phyloP scores from a whole-genome alignment of 64 coral and sea anemone genomes.

The Trachythela sp. region DNA sequence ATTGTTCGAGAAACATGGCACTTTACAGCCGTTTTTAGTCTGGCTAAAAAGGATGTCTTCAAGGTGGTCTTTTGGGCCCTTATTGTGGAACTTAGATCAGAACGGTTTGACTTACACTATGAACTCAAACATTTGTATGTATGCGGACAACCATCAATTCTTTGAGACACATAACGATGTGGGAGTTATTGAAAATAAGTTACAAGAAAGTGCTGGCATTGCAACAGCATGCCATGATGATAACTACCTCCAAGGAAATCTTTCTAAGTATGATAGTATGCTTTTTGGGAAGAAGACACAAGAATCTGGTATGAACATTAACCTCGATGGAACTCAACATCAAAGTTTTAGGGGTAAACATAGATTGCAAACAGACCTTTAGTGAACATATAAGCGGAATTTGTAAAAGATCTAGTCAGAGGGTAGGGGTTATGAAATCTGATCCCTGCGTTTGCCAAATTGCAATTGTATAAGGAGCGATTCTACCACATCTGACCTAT shows the following conservation, averaged over 20 bases:
- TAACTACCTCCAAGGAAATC: constrained; percentile 22
- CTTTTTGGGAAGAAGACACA: neutral
- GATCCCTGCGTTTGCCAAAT: constrained; percentile 24
- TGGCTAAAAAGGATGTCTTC: neutral
- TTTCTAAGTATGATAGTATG: constrained; percentile 26
- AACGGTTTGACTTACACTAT: constrained; percentile 2
- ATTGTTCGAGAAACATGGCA: no score
- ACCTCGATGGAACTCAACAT: neutral
- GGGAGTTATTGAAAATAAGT: neutral
- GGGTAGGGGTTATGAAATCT: neutral
- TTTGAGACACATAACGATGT: neutral
- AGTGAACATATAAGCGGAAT: constrained; percentile 4
- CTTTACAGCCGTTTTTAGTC: no score
- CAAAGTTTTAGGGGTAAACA: neutral
- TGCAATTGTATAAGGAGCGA: constrained; percentile 24
- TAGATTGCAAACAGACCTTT: neutral
- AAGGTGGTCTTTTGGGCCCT: neutral
- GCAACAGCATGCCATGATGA: neutral
- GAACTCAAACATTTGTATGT: constrained; percentile 24
- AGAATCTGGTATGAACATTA: neutral
- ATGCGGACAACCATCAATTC: constrained; percentile 19
- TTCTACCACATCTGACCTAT: constrained; percentile 21
- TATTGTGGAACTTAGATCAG: constrained; percentile 19
- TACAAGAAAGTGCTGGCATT: constrained; percentile 1
- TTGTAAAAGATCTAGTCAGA: constrained; percentile 29